Evolutionary conservation across 1,140 invertebrate species (phyloP).

Genomic region (Macrostomum lignano): DNA sequence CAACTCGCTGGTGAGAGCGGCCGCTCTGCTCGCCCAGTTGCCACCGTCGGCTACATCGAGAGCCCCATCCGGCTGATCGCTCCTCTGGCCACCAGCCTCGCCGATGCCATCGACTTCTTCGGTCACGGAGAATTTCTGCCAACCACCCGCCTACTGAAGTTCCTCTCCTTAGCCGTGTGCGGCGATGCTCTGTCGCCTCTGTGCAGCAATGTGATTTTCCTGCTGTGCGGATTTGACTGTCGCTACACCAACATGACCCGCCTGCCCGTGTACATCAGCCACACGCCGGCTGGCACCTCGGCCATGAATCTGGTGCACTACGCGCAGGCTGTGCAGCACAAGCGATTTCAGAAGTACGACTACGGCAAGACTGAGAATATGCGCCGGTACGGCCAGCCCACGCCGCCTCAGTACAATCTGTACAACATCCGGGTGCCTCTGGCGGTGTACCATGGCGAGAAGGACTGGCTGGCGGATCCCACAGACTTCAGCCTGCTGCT

Average conservation of each 20-base stretch:
- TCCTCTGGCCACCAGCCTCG: conserved; percentile 15
- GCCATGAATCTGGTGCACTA: conserved; percentile 41
- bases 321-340: conserved; percentile 18
- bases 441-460: conserved; percentile 37
- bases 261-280: conserved; percentile 38
- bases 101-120: conserved; percentile 11
- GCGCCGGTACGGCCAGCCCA: conserved; percentile 29
- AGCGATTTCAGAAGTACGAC: conserved; percentile 32
- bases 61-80: conserved; percentile 32
- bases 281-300: conserved; percentile 53
- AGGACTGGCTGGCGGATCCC: conserved; percentile 40
- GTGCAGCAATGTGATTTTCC: conserved; percentile 15
- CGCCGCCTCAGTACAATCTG: conserved; percentile 39
- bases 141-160: conserved; percentile 9
- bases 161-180: conserved; percentile 7
- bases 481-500: conserved; percentile 33
- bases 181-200: conserved; percentile 6
- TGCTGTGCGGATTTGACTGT: conserved; percentile 13
- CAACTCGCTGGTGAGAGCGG: too few relatives aligned
- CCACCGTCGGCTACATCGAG: conserved; percentile 38
- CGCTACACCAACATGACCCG: conserved; percentile 9
- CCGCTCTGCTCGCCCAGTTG: too few relatives aligned
- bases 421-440: conserved; percentile 36
- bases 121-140: conserved; percentile 14
- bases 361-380: conserved; percentile 35